Evolutionary conservation across 2,113 vertebrate genomes (phyloP).

Genomic region (Sprattus sprattus): DNA sequence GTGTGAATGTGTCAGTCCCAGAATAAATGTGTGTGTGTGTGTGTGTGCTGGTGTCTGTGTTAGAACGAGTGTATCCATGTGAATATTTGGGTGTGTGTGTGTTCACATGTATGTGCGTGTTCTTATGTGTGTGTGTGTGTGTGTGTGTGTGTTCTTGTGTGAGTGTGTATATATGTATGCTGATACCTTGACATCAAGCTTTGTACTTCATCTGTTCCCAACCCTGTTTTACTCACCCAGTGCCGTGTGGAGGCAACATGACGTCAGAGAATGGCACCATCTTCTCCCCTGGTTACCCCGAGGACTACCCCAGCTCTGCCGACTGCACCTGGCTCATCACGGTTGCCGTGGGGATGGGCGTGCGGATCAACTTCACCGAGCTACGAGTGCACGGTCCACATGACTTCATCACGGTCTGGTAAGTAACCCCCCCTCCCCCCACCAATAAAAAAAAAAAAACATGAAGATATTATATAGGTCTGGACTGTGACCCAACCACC

Average conservation of each 20-base stretch:
- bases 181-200: not conserved
- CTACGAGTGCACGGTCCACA: conserved; percentile 91
- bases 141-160: not conserved
- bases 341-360: conserved; percentile 82
- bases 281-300: conserved; percentile 95
- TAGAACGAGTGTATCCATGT: no score
- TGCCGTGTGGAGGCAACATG: conserved; percentile 91
- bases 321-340: conserved; percentile 94
- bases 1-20: no score
- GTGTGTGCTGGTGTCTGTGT: not conserved
- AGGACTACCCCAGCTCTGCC: conserved; percentile 88
- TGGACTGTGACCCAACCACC: no score
- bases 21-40: no score
- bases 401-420: conserved; percentile 96
- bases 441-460: not conserved
- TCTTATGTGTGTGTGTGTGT: not conserved
- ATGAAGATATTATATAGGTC: no score
- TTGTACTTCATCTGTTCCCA: not conserved
- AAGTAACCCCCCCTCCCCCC: conserved; percentile 48
- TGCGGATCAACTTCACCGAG: conserved; percentile 90
- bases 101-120: not conserved
- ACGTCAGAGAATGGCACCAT: conserved; percentile 89
- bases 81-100: not conserved
- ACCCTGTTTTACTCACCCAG: conserved; percentile 59
- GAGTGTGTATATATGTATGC: not conserved